Conservation (phyloP, 2,888 invertebrate genomes). For the Petrophora chlorosata region DNA sequence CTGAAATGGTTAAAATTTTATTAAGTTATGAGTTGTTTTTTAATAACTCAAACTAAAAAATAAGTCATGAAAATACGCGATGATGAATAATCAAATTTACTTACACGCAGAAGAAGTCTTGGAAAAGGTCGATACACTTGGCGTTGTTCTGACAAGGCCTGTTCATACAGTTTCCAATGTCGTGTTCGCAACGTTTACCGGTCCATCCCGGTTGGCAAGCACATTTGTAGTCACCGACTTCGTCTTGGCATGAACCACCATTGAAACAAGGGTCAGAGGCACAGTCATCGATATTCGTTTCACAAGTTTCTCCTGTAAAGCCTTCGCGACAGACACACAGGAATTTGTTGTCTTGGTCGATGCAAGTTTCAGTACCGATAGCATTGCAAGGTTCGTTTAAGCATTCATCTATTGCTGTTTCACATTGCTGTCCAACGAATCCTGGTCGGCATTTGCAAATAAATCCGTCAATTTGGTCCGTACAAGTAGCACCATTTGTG, state of each 20-base stretch:
- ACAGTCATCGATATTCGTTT: constrained; percentile 95
- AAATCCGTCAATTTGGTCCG: constrained; percentile 95
- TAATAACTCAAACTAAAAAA: too few relatives aligned
- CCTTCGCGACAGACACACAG: constrained; percentile 95
- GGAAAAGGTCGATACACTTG: constrained; percentile 94
- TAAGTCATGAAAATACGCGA: too few relatives aligned
- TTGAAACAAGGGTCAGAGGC: constrained; percentile 93
- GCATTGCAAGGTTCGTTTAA: constrained; percentile 95
- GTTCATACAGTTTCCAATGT: constrained; percentile 93
- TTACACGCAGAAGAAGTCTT: constrained; percentile 95
- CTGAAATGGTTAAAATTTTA: constrained; percentile 75
- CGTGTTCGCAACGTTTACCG: constrained; percentile 92
- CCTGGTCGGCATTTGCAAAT: constrained; percentile 96
- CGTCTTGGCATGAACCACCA: constrained; percentile 94
- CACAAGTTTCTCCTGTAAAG: constrained; percentile 92
- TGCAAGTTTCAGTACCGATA: constrained; percentile 94
- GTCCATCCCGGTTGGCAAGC: constrained; percentile 94
- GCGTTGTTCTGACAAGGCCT: constrained; percentile 97
- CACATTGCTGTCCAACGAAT: constrained; percentile 95
- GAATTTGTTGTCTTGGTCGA: constrained; percentile 94
- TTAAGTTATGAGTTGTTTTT: too few relatives aligned
- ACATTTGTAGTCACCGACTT: constrained; percentile 92
- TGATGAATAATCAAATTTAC: too few relatives aligned
- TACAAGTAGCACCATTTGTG: constrained; percentile 95
- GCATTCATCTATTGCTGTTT: constrained; percentile 96